Percentiles rank a stretch among this genome's conserved stretches.
Evolutionary conservation across 1,140 invertebrate species (phyloP).

Genomic region (Amyelois transitella): DNA sequence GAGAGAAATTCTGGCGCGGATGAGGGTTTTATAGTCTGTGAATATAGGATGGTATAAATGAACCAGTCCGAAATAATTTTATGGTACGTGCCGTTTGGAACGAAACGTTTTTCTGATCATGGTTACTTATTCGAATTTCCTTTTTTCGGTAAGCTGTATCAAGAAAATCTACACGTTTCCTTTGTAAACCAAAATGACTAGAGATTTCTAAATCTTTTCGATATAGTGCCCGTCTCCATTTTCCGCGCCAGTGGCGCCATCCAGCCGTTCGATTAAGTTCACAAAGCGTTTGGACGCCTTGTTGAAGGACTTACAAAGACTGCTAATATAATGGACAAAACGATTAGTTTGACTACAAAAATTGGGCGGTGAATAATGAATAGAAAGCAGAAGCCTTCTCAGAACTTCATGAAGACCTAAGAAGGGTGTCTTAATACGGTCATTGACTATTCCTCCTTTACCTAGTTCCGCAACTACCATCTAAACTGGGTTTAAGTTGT

Average conservation of each 20-base stretch:
- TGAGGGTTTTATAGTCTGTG: constrained; percentile 30
- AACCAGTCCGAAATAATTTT: constrained; percentile 17
- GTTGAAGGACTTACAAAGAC: neutral
- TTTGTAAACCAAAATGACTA: no score
- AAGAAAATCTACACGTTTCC: no score
- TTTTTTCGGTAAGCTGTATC: no score
- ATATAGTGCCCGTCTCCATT: constrained; percentile 4
- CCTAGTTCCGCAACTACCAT: no score
- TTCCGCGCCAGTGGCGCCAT: constrained; percentile 11
- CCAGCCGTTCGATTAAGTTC: neutral
- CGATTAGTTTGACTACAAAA: no score
- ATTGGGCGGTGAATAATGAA: no score
- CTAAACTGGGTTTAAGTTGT: no score
- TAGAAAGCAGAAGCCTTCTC: no score
- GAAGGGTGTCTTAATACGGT: no score
- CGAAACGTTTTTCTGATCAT: neutral
- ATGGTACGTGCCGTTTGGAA: constrained; percentile 11
- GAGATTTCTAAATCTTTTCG: neutral
- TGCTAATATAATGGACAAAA: neutral
- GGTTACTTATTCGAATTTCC: neutral
- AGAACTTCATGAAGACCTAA: no score
- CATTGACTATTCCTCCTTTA: no score
- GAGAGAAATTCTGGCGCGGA: constrained; percentile 43
- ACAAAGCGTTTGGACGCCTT: neutral
- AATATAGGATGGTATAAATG: constrained; percentile 20